A percentile compares a stretch with the other conserved stretches of the same genome.
Evolutionary conservation across 2,888 invertebrate genomes (phyloP).

Genomic region (Megaustenia siamemsis): DNA sequence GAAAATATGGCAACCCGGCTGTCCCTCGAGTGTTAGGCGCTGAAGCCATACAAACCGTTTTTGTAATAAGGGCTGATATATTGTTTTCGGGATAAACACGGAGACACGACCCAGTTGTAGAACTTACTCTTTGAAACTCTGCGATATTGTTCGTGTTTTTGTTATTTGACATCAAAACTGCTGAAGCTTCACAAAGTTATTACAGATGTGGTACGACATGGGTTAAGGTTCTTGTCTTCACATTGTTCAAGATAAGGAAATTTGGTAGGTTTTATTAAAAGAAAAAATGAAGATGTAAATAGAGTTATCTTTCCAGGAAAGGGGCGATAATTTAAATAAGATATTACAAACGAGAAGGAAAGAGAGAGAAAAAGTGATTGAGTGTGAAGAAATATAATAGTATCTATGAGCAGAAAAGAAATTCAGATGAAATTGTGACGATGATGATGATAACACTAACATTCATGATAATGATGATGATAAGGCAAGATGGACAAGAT

Average conservation of each 20-base stretch:
- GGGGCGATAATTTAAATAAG: no score
- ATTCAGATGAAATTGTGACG: no score
- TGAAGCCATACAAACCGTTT: conserved; percentile 22
- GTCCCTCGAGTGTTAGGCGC: background rate
- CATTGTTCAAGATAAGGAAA: conserved; percentile 1
- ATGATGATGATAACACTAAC: no score
- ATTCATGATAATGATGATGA: no score
- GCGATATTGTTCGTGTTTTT: background rate
- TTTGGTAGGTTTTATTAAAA: background rate
- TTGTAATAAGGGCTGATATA: conserved; percentile 16
- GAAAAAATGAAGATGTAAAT: no score
- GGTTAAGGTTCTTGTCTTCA: background rate
- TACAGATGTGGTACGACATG: conserved; percentile 7
- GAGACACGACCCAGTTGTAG: background rate
- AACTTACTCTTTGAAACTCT: background rate
- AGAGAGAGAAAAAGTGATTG: no score
- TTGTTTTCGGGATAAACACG: conserved; percentile 1
- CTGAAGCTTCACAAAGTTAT: background rate
- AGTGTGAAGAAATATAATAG: no score
- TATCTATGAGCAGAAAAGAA: no score
- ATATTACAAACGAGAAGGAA: no score
- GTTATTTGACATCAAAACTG: background rate
- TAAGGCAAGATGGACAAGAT: no score
- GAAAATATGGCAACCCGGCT: conserved; percentile 24
- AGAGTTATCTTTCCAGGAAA: no score